Conservation (phyloP, 2,888 invertebrate genomes). For the Lycaena phlaeas region DNA sequence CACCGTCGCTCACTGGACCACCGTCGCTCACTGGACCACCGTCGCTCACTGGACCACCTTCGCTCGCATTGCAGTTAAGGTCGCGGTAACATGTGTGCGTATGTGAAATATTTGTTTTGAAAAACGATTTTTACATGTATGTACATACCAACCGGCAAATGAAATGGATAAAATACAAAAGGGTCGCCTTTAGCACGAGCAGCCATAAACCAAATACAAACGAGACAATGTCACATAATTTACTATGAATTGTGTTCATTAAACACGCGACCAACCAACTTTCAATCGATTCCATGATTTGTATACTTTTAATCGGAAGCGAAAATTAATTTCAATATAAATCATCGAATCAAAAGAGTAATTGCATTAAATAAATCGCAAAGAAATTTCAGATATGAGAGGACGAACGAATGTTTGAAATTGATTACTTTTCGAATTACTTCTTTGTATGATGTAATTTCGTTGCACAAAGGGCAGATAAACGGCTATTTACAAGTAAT, state of each 20-base stretch:
- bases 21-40: no score
- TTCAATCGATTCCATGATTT: conserved; percentile 32
- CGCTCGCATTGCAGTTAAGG: no score
- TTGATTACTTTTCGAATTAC: neutral
- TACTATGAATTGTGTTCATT: conserved; percentile 55
- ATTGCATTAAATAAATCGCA: neutral
- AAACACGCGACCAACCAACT: conserved; percentile 57
- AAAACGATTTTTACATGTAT: conserved; percentile 8
- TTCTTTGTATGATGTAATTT: no score
- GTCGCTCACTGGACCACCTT: no score
- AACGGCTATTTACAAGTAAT: no score
- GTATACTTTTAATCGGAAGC: conserved; percentile 13
- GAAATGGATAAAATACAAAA: conserved; percentile 19
- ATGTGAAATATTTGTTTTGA: neutral
- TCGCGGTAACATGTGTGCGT: neutral
- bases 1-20: no score
- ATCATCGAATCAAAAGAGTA: conserved; percentile 1
- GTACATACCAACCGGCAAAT: conserved; percentile 6
- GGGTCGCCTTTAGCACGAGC: conserved; percentile 39
- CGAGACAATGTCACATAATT: conserved; percentile 57
- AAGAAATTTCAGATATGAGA: conserved; percentile 5
- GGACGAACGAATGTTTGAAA: neutral
- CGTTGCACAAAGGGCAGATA: no score
- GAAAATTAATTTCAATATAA: conserved; percentile 6
- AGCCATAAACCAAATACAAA: conserved; percentile 53